A percentile compares a stretch with the other conserved stretches of the same genome.
phyloP scores from a whole-genome alignment of 1,140 invertebrate genomes.

The Ips nitidus region DNA sequence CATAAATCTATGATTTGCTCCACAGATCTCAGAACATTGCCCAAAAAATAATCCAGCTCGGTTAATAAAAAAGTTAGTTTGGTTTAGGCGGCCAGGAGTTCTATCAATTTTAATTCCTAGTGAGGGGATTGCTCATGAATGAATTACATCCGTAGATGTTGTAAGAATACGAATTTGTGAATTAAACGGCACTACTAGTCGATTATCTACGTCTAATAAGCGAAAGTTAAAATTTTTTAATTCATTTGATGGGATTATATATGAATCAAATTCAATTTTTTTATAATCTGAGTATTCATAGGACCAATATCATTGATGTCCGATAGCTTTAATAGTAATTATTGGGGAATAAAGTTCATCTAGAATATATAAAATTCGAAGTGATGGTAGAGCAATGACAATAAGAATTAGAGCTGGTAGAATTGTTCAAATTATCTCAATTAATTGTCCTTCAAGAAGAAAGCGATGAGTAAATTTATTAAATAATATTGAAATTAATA shows the following conservation, averaged over 20 bases:
- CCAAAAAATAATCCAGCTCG: constrained; percentile 65
- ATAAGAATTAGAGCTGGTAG: constrained; percentile 62
- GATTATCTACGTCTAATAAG: constrained; percentile 67
- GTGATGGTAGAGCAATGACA: constrained; percentile 63
- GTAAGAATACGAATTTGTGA: constrained; percentile 61
- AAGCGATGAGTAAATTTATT: constrained; percentile 54
- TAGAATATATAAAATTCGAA: constrained; percentile 62
- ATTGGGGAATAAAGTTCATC: constrained; percentile 60
- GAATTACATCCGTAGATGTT: constrained; percentile 66
- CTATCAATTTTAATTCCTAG: constrained; percentile 68
- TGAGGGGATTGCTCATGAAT: constrained; percentile 65
- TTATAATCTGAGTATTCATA: constrained; percentile 39
- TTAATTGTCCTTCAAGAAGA: constrained; percentile 55
- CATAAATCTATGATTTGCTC: constrained; percentile 75
- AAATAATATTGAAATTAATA: too few relatives aligned
- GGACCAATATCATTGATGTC: constrained; percentile 40
- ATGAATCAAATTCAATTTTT: constrained; percentile 65
- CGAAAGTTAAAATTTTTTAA: constrained; percentile 53
- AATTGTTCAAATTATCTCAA: constrained; percentile 68
- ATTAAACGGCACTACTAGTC: constrained; percentile 59
- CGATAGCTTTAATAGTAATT: constrained; percentile 58
- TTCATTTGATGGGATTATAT: constrained; percentile 56
- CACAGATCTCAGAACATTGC: constrained; percentile 80
- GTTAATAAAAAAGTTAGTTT: constrained; percentile 60
- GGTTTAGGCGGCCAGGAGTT: constrained; percentile 67